Base-by-base conservation (phyloP, 2,797 vertebrate genomes). In the Chloroceryle amazona region DNA sequence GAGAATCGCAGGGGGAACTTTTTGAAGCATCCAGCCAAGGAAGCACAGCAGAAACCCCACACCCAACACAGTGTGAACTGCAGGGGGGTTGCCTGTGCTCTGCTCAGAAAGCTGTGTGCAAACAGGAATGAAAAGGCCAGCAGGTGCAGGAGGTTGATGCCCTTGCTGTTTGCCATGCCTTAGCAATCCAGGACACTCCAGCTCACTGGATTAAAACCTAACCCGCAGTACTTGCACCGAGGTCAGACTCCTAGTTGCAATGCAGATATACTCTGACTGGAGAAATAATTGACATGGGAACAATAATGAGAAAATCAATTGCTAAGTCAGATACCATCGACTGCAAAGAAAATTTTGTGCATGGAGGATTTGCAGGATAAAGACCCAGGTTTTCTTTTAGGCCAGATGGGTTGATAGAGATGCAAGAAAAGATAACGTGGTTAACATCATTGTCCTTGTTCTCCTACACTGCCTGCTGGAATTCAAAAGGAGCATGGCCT, bases 301-400 rank as follows among this genome's bases (percentile, higher is more conserved):
- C 91, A 94, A 94, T 96, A 97, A 97, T 92, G 94, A 96, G 91
- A 97, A 96, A 96, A 97, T 96, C 95, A 96, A 96, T 96, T 57
- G 60, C 67, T 16, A 88, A 95, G 80, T 97, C 95, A 96, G 93
- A 96, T 95, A 95, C 44, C 62, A 95, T 94, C 44, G 91, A 97
- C 51, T 87, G 89, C 90, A 94, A 44, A 29, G 81, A 93, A 94
- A 95, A 81, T 90, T 93, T 86, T 65, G 93, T 70, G 52, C 79
- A 33, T 51, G 55, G 60, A 96, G 86, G 75, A 89, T 92, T 84
- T 96, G 57, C 91, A 96, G 81, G 86, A 91, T 94, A 95, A 94
- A 95, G 93, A 80, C 86, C 25, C 41, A 51, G 76, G 41, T 84
- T 95, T 95, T 66, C 80, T 91, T 96, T 95, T 33, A 76, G 89